A percentile compares a stretch with the other conserved stretches of the same genome.
phyloP scores from a whole-genome alignment of 2,888 invertebrate species.

The Harpalus rufipes region DNA sequence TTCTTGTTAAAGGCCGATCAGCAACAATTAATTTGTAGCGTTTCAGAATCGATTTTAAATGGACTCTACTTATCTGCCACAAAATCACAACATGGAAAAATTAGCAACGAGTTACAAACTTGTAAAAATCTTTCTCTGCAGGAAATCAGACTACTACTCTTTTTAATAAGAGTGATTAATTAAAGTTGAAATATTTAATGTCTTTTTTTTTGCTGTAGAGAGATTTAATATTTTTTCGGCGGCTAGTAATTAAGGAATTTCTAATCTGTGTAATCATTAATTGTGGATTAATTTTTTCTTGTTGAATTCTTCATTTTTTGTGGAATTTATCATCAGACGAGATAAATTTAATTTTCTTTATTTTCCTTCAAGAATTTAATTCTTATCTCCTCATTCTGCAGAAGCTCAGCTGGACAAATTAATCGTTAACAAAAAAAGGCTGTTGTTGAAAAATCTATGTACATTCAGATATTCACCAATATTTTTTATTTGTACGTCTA shows the following conservation, averaged over 20 bases:
- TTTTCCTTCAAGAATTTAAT: background rate
- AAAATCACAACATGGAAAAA: conserved; percentile 9
- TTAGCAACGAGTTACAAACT: conserved; percentile 4
- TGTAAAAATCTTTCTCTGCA: conserved; percentile 10
- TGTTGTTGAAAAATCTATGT: no score
- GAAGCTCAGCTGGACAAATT: no score
- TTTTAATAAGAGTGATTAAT: conserved; percentile 35
- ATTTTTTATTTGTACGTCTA: no score
- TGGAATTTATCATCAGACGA: background rate
- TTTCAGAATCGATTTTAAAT: conserved; percentile 21
- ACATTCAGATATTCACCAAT: no score
- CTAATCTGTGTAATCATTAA: conserved; percentile 25
- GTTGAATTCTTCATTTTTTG: conserved; percentile 6
- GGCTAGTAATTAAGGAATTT: conserved; percentile 19
- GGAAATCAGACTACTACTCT: conserved; percentile 12
- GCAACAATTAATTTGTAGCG: conserved; percentile 23
- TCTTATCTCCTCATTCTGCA: background rate
- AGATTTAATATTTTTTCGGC: conserved; percentile 16
- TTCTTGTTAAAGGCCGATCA: conserved; percentile 1
- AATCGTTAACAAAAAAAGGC: no score
- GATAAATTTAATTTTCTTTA: conserved; percentile 7
- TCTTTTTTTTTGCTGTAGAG: background rate
- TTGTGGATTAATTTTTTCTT: conserved; percentile 18
- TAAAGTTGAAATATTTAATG: conserved; percentile 30
- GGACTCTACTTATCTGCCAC: background rate